These are phyloP conservation scores for Yasuhikotakia modesta DNA, from an alignment of 2,797 vertebrate genomes.

Conservation along the genomic window DNA sequence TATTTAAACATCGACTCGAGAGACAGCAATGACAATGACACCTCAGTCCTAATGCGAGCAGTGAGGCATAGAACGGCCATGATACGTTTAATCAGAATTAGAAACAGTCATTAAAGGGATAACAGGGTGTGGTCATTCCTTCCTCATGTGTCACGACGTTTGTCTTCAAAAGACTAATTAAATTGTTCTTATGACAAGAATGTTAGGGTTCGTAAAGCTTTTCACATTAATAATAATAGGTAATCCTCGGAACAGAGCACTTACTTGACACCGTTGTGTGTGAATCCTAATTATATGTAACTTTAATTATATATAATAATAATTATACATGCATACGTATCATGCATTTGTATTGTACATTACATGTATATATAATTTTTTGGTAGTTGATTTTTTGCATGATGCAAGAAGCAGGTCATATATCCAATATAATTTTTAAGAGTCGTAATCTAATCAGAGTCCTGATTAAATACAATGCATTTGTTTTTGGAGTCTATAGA, in stretches of 20 bases:
- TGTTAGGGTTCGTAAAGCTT: neutral
- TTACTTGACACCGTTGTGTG: neutral
- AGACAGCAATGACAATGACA: conserved; percentile 69
- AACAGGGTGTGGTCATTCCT: conserved; percentile 42
- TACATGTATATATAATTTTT: too few species aligned
- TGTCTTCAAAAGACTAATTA: conserved; percentile 41
- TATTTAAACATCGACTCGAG: conserved; percentile 54
- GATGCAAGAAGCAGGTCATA: too few species aligned
- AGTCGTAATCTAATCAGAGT: too few species aligned
- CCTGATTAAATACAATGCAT: too few species aligned
- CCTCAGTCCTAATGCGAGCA: conserved; percentile 29
- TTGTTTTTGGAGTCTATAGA: too few species aligned
- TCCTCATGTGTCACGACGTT: conserved; percentile 41
- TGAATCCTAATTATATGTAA: neutral
- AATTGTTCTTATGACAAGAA: conserved; percentile 34
- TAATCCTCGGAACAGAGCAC: conserved; percentile 2
- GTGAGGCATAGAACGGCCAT: conserved; percentile 29
- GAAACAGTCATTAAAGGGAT: conserved; percentile 26
- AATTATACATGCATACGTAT: too few species aligned
- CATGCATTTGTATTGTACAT: too few species aligned
- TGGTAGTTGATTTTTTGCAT: too few species aligned
- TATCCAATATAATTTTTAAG: too few species aligned
- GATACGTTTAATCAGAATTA: conserved; percentile 38
- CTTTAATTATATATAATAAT: too few species aligned
- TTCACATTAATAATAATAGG: conserved; percentile 4